phyloP scores from a whole-genome alignment of 1,140 invertebrate genomes.

The Bicyclus anynana region DNA sequence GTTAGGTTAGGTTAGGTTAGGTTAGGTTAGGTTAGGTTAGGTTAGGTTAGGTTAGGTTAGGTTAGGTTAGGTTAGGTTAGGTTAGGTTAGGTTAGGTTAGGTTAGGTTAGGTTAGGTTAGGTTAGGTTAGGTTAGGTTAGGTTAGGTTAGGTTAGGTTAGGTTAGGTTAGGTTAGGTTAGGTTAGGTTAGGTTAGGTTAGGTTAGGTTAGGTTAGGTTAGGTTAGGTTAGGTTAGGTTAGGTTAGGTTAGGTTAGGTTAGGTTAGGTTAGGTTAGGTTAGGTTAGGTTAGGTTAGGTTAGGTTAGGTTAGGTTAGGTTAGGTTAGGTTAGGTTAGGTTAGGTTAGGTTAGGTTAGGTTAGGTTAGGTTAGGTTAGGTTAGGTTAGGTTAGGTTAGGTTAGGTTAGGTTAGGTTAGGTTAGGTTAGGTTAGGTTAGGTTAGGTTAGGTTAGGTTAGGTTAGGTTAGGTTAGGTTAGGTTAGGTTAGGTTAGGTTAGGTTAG shows the following conservation, averaged over 20 bases:
- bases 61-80: conserved; percentile 6
- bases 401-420: conserved; percentile 6
- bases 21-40: conserved; percentile 6
- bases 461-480: conserved; percentile 7
- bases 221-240: conserved; percentile 9
- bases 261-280: conserved; percentile 12
- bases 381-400: conserved; percentile 7
- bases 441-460: conserved; percentile 6
- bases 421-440: conserved; percentile 7
- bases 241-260: conserved; percentile 12
- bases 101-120: conserved; percentile 7
- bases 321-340: conserved; percentile 7
- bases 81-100: conserved; percentile 7
- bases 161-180: conserved; percentile 12
- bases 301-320: conserved; percentile 10
- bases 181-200: conserved; percentile 12
- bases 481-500: conserved; percentile 7
- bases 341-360: conserved; percentile 7
- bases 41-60: conserved; percentile 7
- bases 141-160: conserved; percentile 10
- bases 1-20: conserved; percentile 6
- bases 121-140: conserved; percentile 4
- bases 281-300: conserved; percentile 12
- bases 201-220: conserved; percentile 11
- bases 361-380: conserved; percentile 7